Base-by-base conservation (phyloP, 2,888 invertebrate species). In the Apamea epomidion region DNA sequence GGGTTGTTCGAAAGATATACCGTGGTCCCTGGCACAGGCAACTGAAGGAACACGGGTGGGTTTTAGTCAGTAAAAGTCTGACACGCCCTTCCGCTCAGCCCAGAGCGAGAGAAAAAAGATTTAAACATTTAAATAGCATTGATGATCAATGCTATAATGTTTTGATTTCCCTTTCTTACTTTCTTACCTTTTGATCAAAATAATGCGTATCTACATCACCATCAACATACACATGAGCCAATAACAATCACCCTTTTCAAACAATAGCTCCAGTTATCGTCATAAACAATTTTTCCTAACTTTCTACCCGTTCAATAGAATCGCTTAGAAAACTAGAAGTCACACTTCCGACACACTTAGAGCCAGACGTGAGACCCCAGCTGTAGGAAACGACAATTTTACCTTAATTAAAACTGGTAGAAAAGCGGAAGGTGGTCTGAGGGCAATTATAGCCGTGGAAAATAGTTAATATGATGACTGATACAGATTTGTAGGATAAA, bases 391-490 rank as follows among this genome's bases (percentile, higher is more conserved):
- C 65, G 84, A 85, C 77, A 81, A 75, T 76, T 76, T 87, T 80
- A 76, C 91, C 90, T 85, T 91, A 92, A 93, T 93, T 91, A 91
- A 87, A 87, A 76, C 86, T 69, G 67, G 82, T 90, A 87, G 92
- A 93, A 92, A 93, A 94, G 92, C 93, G 93, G 94, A 93, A 94
- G 93, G 90, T 90, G 80, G 70, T 81, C 84, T 86, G 80, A 80
- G 81, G 74, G 78, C 70, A 84, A 83, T 87, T 86, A 82, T 69
- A 81, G 72, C 65, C n/a, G 76, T 73, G 78, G 71, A 85, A 84
- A 80, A 77, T 48, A 54, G 51, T 54, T 78, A 16, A 69, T 65
- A 69, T 82, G 72, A 74, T 80, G 67, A 80, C 32, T 76, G 60
- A 69, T 76, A 78, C 60, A 32, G 45, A 51, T 77, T 67, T 69